Base-by-base conservation (phyloP, 2,888 invertebrate genomes). In the Agriopis marginaria region DNA sequence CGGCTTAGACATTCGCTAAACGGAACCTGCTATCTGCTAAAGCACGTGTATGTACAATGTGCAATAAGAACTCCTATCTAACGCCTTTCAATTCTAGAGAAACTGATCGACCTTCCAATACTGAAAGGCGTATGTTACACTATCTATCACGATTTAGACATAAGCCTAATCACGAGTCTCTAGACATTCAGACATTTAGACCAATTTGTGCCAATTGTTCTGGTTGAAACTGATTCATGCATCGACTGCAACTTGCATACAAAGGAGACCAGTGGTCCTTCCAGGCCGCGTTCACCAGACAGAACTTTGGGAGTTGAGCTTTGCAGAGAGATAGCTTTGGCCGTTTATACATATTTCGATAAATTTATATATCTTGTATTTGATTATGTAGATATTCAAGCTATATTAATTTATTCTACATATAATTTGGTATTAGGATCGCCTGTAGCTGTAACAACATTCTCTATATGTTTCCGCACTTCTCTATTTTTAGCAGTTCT, bases 211-310 rank as follows among this genome's bases (percentile, higher is more conserved):
- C 3, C 69, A 49, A 70, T 66, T 70, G 70, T 70, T 70, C 54
- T 45, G 58, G 40, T 60, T 49, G 56, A 23, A 47, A 51, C 61
- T 67, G 65, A 70, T 63, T 68, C 62, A 58, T 55, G 66, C 14
- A 55, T 17, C 12, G 58, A 49, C 44, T 69, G 66, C 63, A 67
- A 72, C 63, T 70, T 74, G 70, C 64, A 71, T 68, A 67, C 66
- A 72, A 72, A 66, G 55, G 59, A 39, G 54, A n/a, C 39, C 39
- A 54, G 54, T 53, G 53, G 32, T 53, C 32, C 32, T 53, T 11
- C 32, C 32, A 12, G 12, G 47, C 47, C n/a, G 11, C 5, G 47
- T 5, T 32, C 32, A 32, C 32, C 32, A 32, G 32, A 0, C 32
- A 32, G 32, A 32, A 0, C 32, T 32, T 32, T 32, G 3, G 5